Evolutionary conservation across 2,797 vertebrate genomes (phyloP).

Genomic region (Okamejei kenojei): DNA sequence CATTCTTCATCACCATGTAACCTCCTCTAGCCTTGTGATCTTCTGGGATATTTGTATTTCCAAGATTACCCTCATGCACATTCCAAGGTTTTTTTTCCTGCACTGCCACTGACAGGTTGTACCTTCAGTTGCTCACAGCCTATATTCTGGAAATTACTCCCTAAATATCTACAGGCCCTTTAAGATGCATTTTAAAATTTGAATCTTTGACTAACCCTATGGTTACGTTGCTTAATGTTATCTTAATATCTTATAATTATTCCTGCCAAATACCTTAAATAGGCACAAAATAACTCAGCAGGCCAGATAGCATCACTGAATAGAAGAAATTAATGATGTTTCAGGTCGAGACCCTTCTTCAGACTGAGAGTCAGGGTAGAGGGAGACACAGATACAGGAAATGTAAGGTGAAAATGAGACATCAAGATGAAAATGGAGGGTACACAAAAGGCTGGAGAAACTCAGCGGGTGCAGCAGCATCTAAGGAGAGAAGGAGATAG

Average conservation of each 20-base stretch:
- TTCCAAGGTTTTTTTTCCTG: not conserved
- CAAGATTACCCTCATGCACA: not conserved
- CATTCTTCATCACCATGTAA: not conserved
- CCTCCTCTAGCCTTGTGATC: not conserved
- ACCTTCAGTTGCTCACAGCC: not conserved
- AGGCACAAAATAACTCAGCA: no score
- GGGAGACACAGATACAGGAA: no score
- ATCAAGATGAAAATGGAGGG: no score
- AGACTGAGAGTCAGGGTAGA: no score
- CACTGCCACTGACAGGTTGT: not conserved
- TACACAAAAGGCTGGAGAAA: no score
- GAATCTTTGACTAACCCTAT: not conserved
- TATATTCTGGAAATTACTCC: not conserved
- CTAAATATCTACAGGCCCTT: not conserved
- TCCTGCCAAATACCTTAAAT: not conserved
- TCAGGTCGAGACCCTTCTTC: no score
- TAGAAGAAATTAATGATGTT: no score
- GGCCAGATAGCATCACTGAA: no score
- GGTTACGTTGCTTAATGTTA: not conserved
- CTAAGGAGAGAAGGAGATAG: no score
- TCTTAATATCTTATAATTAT: not conserved
- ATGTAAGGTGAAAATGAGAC: no score
- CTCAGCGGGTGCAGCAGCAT: no score
- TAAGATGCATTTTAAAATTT: not conserved
- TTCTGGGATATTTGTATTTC: not conserved